phyloP scores from a whole-genome alignment of 2,888 invertebrate species.

The Rhamnusium bicolor region DNA sequence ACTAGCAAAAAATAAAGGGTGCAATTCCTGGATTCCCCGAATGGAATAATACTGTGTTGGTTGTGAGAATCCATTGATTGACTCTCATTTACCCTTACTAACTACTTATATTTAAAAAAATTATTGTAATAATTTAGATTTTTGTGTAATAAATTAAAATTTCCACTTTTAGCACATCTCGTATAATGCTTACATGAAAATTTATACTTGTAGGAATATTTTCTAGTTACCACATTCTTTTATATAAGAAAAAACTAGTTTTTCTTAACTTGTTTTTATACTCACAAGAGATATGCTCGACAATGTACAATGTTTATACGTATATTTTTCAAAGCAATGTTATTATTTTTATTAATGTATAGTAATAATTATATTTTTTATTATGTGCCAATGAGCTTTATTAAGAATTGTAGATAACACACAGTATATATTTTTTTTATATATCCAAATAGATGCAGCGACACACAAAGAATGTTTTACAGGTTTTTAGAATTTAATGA shows the following conservation, averaged over 20 bases:
- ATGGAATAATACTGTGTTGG: too few relatives aligned
- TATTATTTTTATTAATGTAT: constrained; percentile 31
- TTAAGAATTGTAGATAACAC: constrained; percentile 37
- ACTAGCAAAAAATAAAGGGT: too few relatives aligned
- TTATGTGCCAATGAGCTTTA: constrained; percentile 55
- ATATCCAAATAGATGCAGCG: constrained; percentile 24
- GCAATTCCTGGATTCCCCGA: too few relatives aligned
- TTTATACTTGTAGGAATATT: constrained; percentile 34
- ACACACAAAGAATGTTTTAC: too few relatives aligned
- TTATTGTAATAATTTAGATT: neutral
- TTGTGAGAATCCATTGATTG: too few relatives aligned
- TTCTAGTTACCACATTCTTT: constrained; percentile 41
- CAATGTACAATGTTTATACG: constrained; percentile 40
- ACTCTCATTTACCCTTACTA: too few relatives aligned
- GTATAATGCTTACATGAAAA: constrained; percentile 27
- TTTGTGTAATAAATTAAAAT: neutral
- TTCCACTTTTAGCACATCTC: neutral
- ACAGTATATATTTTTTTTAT: constrained; percentile 30
- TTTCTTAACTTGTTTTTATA: constrained; percentile 30
- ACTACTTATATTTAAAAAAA: too few relatives aligned
- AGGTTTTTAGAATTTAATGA: too few relatives aligned
- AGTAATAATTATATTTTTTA: constrained; percentile 44
- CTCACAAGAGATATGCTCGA: constrained; percentile 39
- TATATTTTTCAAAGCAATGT: constrained; percentile 41
- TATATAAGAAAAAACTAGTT: constrained; percentile 21